Evolutionary conservation across 2,888 invertebrate species (phyloP), one percentile per base, ranked within the genome.

Genomic region (Synanthedon tipuliformis): DNA sequence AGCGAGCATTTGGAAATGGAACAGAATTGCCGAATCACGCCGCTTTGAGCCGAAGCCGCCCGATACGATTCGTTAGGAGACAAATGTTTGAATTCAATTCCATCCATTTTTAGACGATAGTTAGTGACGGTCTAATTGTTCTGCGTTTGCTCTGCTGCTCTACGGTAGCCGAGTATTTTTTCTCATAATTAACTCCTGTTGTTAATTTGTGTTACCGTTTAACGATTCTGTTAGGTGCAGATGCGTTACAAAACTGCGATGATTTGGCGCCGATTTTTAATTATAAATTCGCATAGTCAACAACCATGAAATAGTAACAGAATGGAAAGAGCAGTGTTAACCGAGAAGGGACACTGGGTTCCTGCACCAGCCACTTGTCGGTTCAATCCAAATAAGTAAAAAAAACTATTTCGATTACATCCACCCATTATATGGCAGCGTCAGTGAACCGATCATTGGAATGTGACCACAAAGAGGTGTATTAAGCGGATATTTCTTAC

Each of bases 71-170:
- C 85, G 86, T 87, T 87, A 86, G 66, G 83, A 87, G 83, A 86
- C 86, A 87, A 87, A 86, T 85, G 86, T 85, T 85, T 83, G 77
- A 75, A 85, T 85, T 86, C 86, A 86, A 84, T 86, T 83, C 80
- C 77, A 69, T 73, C 60, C 70, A 66, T 80, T 83, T 84, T 85
- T 82, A 60, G 55, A 53, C 50, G 59, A 68, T 79, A 75, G 84
- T 87, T 85, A 84, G 87, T 82, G 71, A 80, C 78, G 84, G 79
- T 76, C 68, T 74, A 72, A 78, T 80, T 78, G 78, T 73, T 70
- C 67, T 75, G 71, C 69, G 68, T 76, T 81, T 67, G 71, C 68
- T 71, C 66, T 76, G 66, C 69, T 67, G 73, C 67, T 73, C 65
- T 64, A 70, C 80, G 76, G 77, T 78, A 78, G 81, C 77, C 58